Evolutionary conservation across 1,140 invertebrate genomes (phyloP), one percentile per base, ranked within the genome.

Genomic region (Orius insidiosus): DNA sequence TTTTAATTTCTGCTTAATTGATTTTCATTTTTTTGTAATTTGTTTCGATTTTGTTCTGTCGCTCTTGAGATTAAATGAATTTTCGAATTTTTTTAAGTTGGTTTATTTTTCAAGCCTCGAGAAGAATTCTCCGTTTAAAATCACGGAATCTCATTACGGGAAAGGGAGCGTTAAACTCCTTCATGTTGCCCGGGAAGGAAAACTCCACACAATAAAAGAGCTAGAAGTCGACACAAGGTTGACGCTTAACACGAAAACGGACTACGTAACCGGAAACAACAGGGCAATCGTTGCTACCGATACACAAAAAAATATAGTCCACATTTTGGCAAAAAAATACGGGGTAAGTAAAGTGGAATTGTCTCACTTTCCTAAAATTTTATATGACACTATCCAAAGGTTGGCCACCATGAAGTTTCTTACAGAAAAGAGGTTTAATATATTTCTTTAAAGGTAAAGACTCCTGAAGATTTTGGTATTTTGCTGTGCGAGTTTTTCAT

Each of bases 251-350:
- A 71, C 70, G 4, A 70, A 77, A 52, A 72, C 70, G 41, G 80
- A 82, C 52, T 77, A 73, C 55, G 55, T 67, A 1, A 54, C 61
- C 10, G 75, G 74, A n/a, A 73, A 78, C 58, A 80, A 80, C 53
- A 68, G 69, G 31, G 74, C 78, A 53, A 74, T 80, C 33, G 72
- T 80, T n/a, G 80, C 80, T 1, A 85, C 81, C 0, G 81, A 85
- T 55, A 77, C 79, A 5, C 81, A 85, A 54, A 84, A 84, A 64
- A 85, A 85, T 55, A 84, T 78, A 0, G 75, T 84, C n/a, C 83
- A 83, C 56, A 56, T 83, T 16, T 54, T 84, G 51, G 81, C 81
- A 7, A 83, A 80, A 57, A 77, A 80, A 52, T 63, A 78, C 58
- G 80, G 79, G 32, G 70, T 67, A 46, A 59, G 55, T 49, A 10